phyloP scores from a whole-genome alignment of 1,140 invertebrate genomes.

The Lethocerus indicus region DNA sequence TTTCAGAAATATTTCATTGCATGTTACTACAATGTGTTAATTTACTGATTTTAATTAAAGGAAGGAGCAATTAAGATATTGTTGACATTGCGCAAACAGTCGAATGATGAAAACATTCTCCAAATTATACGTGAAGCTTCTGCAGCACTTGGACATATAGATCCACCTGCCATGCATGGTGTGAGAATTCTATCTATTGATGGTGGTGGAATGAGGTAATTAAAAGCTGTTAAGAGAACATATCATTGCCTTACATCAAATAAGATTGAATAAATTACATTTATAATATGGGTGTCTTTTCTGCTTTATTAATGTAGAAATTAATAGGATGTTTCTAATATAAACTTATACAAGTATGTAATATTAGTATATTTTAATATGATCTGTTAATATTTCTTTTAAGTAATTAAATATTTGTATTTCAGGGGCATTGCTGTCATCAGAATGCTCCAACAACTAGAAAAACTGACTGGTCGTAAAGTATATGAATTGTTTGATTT shows the following conservation, averaged over 20 bases:
- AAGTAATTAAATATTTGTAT: too few species aligned
- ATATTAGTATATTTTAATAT: too few species aligned
- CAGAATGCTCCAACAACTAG: conserved; percentile 59
- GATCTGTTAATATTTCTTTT: too few species aligned
- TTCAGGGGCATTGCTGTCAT: conserved; percentile 60
- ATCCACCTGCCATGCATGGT: conserved; percentile 49
- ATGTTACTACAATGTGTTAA: neutral
- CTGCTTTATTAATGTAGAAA: too few species aligned
- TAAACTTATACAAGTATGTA: too few species aligned
- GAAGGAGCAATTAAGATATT: conserved; percentile 42
- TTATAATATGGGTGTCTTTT: too few species aligned
- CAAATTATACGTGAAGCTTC: conserved; percentile 39
- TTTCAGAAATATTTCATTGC: neutral
- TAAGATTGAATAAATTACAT: too few species aligned
- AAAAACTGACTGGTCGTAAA: conserved; percentile 45
- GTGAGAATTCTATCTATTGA: conserved; percentile 75
- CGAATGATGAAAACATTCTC: conserved; percentile 26
- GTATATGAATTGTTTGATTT: conserved; percentile 69
- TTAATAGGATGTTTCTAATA: too few species aligned
- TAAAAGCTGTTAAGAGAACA: too few species aligned
- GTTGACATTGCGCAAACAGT: conserved; percentile 28
- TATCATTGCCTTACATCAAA: too few species aligned
- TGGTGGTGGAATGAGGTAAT: conserved; percentile 69
- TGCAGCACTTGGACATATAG: conserved; percentile 53
- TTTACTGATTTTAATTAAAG: conserved; percentile 24